A percentile compares a stretch with the other conserved stretches of the same genome.
Conservation (phyloP, 2,888 invertebrate genomes). For the Philereme vetulata region DNA sequence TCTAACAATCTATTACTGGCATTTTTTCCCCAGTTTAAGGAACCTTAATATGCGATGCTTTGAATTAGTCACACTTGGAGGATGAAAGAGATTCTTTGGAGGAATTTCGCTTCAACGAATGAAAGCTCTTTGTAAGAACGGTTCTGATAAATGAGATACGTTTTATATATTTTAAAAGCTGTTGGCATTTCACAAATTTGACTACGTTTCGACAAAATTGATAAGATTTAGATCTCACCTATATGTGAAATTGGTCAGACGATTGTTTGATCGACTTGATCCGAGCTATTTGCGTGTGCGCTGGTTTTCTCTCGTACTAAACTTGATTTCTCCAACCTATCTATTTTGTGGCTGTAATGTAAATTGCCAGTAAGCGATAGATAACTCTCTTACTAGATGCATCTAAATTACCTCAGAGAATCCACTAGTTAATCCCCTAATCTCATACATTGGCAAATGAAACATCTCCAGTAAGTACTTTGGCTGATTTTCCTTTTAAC, state of each 20-base stretch:
- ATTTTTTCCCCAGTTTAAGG: conserved; percentile 20
- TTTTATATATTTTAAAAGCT: not conserved
- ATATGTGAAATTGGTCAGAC: too few relatives aligned
- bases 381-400: too few relatives aligned
- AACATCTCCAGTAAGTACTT: conserved; percentile 15
- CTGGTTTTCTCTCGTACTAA: too few relatives aligned
- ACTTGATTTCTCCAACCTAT: too few relatives aligned
- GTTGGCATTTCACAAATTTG: not conserved
- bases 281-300: too few relatives aligned
- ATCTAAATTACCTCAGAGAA: not conserved
- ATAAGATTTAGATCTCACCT: too few relatives aligned
- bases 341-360: too few relatives aligned
- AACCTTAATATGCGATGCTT: conserved; percentile 20
- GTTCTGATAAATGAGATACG: conserved; percentile 14
- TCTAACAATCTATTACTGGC: conserved; percentile 35
- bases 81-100: conserved; percentile 11
- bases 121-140: conserved; percentile 9
- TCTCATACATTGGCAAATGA: conserved; percentile 4
- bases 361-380: too few relatives aligned
- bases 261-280: too few relatives aligned
- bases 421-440: conserved; percentile 3
- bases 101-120: conserved; percentile 13
- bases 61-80: conserved; percentile 26
- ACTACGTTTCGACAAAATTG: too few relatives aligned
- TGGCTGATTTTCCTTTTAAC: conserved; percentile 13